Percentiles rank a stretch among this genome's conserved stretches.
Evolutionary conservation across 1,140 invertebrate species (phyloP).

Genomic region (Pseudomyrmex concolor): DNA sequence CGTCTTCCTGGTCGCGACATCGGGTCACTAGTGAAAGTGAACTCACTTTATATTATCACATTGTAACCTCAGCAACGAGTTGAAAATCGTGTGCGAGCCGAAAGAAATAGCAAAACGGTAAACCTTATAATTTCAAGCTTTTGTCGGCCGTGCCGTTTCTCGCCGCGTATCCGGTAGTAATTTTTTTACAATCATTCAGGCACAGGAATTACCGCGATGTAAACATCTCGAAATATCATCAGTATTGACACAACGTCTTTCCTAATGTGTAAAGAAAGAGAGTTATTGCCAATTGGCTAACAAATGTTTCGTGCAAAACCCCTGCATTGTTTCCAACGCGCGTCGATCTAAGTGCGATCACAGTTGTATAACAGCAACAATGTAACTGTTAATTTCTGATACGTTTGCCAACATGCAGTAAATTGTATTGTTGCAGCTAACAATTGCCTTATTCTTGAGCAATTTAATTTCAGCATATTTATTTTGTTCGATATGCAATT

Average conservation of each 20-base stretch:
- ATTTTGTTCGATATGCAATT: background rate
- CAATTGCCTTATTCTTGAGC: background rate
- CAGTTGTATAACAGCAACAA: slow-evolving; percentile 22
- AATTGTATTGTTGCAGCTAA: slow-evolving; percentile 7
- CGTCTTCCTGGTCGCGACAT: slow-evolving; percentile 77
- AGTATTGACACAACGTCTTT: too few species aligned
- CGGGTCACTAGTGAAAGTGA: slow-evolving; percentile 79
- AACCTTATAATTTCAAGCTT: too few species aligned
- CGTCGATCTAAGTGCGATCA: background rate
- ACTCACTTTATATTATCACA: slow-evolving; percentile 64
- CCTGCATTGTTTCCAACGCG: slow-evolving; percentile 50
- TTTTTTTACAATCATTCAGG: too few species aligned
- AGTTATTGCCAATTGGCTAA: background rate
- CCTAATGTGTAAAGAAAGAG: too few species aligned
- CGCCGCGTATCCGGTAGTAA: too few species aligned
- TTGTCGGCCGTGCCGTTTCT: too few species aligned
- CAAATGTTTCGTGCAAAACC: slow-evolving; percentile 54
- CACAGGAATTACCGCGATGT: too few species aligned
- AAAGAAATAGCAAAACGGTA: background rate
- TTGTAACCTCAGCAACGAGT: slow-evolving; percentile 60
- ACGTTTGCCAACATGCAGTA: slow-evolving; percentile 60
- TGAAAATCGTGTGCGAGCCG: slow-evolving; percentile 72
- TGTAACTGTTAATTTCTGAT: slow-evolving; percentile 63
- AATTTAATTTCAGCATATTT: background rate
- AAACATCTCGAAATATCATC: too few species aligned